Conservation (phyloP, 2,797 vertebrate species). For the Apogon talboti region DNA sequence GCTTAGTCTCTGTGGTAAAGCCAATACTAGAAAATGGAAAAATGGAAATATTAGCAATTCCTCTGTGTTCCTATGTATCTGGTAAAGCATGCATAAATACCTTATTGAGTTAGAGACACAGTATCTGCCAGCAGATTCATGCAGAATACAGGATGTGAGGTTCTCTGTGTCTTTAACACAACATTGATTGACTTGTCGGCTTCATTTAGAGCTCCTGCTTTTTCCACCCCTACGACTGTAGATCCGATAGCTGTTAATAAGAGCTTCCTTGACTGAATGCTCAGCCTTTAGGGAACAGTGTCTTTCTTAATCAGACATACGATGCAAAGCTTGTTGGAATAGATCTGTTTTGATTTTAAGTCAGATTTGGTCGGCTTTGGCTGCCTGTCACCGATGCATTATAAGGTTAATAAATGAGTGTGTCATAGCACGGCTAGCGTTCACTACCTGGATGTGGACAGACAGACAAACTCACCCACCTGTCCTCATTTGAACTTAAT, state of each 20-base stretch:
- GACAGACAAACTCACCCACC: conserved; percentile 35
- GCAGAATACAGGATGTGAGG: conserved; percentile 58
- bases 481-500: conserved; percentile 69
- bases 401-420: conserved; percentile 36
- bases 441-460: conserved; percentile 25
- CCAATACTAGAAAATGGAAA: conserved; percentile 4
- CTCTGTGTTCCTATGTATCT: not conserved
- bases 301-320: conserved; percentile 68
- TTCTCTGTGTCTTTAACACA: conserved; percentile 61
- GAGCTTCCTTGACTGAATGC: conserved; percentile 70
- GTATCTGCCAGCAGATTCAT: conserved; percentile 37
- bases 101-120: conserved; percentile 24
- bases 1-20: not conserved
- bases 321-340: conserved; percentile 59
- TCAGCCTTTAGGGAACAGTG: conserved; percentile 64
- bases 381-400: conserved; percentile 27
- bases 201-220: conserved; percentile 79
- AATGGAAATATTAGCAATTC: conserved; percentile 11
- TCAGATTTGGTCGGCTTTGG: conserved; percentile 53
- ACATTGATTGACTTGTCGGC: conserved; percentile 74
- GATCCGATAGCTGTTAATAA: conserved; percentile 80
- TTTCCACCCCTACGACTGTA: conserved; percentile 72
- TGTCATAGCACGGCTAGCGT: conserved; percentile 5
- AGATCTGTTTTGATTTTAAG: conserved; percentile 67
- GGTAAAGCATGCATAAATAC: conserved; percentile 24